These are phyloP conservation scores for Elaphurus davidianus DNA, from an alignment of 2,113 vertebrate genomes.

Conservation along the genomic window DNA sequence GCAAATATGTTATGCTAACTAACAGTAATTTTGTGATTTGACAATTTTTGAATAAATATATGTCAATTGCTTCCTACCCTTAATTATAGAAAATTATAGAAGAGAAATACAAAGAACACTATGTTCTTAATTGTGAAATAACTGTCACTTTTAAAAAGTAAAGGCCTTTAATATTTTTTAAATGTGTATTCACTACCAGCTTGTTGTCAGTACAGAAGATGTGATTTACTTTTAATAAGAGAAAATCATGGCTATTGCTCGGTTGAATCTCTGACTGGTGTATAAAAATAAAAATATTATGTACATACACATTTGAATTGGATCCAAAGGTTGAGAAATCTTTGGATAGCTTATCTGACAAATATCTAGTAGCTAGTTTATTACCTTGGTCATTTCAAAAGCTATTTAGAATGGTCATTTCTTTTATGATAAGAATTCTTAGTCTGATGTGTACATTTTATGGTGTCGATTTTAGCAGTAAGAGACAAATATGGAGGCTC, in stretches of 20 bases:
- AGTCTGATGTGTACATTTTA: not conserved
- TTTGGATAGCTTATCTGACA: not conserved
- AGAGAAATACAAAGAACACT: not conserved
- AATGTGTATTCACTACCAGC: not conserved
- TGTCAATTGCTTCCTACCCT: not conserved
- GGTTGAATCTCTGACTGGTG: not conserved
- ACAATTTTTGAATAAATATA: not conserved
- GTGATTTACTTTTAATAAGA: not conserved
- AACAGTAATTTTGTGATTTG: not conserved
- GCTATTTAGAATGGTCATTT: constrained; percentile 24
- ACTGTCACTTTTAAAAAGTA: not conserved
- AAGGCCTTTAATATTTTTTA: not conserved
- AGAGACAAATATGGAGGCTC: not conserved
- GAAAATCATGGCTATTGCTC: not conserved
- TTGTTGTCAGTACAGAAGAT: not conserved
- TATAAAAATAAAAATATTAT: constrained; percentile 13
- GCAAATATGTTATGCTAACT: not conserved
- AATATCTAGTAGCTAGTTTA: not conserved
- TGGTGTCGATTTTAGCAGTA: not conserved
- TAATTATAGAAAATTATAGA: not conserved
- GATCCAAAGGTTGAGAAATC: not conserved
- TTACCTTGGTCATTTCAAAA: not conserved
- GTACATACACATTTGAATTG: not conserved
- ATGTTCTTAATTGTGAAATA: not conserved
- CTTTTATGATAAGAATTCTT: constrained; percentile 29